Percentiles rank a stretch among this genome's conserved stretches.
phyloP scores from a whole-genome alignment of 2,113 vertebrate genomes.

The Vidua chalybeata region DNA sequence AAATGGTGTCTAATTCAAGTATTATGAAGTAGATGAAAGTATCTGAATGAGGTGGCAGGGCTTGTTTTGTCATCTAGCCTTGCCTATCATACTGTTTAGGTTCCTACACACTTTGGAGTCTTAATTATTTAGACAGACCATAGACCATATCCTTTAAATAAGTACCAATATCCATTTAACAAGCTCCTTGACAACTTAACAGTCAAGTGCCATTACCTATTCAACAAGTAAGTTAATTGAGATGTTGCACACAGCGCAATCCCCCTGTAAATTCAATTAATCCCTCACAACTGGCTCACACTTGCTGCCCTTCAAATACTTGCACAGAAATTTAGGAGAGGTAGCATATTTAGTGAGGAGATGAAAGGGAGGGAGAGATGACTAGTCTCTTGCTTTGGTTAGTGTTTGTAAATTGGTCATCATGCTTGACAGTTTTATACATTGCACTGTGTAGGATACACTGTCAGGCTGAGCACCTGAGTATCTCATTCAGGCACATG shows the following conservation, averaged over 20 bases:
- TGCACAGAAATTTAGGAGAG: background rate
- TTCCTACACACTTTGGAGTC: background rate
- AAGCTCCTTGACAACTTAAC: constrained; percentile 13
- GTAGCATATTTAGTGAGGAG: background rate
- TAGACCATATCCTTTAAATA: background rate
- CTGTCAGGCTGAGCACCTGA: background rate
- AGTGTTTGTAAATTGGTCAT: background rate
- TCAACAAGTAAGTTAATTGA: constrained; percentile 30
- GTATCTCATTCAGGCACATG: background rate
- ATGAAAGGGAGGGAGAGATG: background rate
- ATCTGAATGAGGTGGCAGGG: background rate
- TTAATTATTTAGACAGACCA: background rate
- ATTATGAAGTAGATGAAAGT: background rate
- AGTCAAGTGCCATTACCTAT: constrained; percentile 2
- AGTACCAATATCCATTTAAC: constrained; percentile 1
- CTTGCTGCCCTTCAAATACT: constrained; percentile 24
- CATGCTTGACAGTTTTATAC: background rate
- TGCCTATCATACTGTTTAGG: background rate
- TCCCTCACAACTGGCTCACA: background rate
- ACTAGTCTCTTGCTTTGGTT: background rate
- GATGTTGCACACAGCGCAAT: background rate
- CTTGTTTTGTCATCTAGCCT: background rate
- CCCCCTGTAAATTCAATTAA: constrained; percentile 35
- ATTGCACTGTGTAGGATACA: background rate
- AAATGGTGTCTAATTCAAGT: background rate